These are phyloP conservation scores for Trichonephila inaurata DNA, from an alignment of 1,140 invertebrate species.

Conservation along the genomic window DNA sequence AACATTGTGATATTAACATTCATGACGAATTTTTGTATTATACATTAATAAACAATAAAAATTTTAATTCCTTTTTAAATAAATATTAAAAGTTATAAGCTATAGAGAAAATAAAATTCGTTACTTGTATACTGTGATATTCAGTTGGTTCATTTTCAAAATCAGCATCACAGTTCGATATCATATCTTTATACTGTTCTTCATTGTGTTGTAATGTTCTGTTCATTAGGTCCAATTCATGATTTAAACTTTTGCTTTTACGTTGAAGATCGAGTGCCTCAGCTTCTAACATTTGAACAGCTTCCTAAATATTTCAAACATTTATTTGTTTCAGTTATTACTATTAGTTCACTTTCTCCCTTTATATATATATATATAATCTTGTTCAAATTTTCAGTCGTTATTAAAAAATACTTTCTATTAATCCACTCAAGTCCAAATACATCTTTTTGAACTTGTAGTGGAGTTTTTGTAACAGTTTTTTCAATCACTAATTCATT, in stretches of 20 bases:
- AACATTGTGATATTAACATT: not conserved
- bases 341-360: too few species aligned
- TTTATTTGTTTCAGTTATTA: not conserved
- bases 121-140: not conserved
- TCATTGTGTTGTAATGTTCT: not conserved
- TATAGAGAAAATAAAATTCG: not conserved
- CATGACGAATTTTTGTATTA: too few species aligned
- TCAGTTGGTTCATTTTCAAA: not conserved
- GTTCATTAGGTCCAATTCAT: not conserved
- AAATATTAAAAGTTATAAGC: too few species aligned
- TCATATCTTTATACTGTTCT: not conserved
- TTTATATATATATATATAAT: too few species aligned
- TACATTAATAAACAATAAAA: too few species aligned
- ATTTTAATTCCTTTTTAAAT: too few species aligned
- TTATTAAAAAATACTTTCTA: too few species aligned
- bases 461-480: too few species aligned
- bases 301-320: not conserved
- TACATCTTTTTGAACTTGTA: too few species aligned
- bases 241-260: not conserved
- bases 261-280: not conserved
- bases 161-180: not conserved
- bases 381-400: too few species aligned
- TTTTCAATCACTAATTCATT: too few species aligned
- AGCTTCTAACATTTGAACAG: not conserved
- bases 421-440: too few species aligned